These are phyloP conservation scores for Hyalella azteca DNA, from an alignment of 2,888 invertebrate genomes.

Conservation along the genomic window DNA sequence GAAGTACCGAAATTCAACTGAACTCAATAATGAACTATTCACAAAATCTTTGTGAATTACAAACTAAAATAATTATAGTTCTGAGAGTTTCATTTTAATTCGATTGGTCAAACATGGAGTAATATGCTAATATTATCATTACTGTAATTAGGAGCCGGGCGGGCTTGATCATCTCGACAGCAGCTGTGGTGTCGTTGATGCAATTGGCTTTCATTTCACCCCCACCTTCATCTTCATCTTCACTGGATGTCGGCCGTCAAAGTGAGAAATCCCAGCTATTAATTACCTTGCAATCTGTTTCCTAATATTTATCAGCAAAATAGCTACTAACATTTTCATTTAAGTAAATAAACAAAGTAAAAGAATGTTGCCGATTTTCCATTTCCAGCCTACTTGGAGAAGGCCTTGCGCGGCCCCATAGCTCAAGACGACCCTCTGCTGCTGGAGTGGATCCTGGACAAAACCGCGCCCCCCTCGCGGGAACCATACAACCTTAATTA, in stretches of 20 bases:
- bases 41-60: too few relatives aligned
- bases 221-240: background rate
- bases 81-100: too few relatives aligned
- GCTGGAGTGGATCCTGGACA: slow-evolving; percentile 41
- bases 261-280: background rate
- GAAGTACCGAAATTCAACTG: too few relatives aligned
- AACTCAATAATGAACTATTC: too few relatives aligned
- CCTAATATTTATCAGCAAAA: background rate
- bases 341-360: too few relatives aligned
- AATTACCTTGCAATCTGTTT: background rate
- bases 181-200: slow-evolving; percentile 16
- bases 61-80: too few relatives aligned
- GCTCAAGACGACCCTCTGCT: slow-evolving; percentile 48
- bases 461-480: slow-evolving; percentile 46
- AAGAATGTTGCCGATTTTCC: too few relatives aligned
- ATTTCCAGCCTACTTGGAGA: slow-evolving; percentile 31
- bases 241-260: background rate
- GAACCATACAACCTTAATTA: slow-evolving; percentile 46
- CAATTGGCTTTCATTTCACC: slow-evolving; percentile 2
- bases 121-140: background rate
- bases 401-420: slow-evolving; percentile 39
- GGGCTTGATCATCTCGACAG: slow-evolving; percentile 35
- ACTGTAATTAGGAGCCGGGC: slow-evolving; percentile 22
- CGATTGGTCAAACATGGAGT: too few relatives aligned
- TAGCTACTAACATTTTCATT: too few relatives aligned